A percentile compares a stretch with the other conserved stretches of the same genome.
These are phyloP conservation scores for Odontocolon sp. DNA, from an alignment of 2,888 invertebrate genomes.

Conservation along the genomic window DNA sequence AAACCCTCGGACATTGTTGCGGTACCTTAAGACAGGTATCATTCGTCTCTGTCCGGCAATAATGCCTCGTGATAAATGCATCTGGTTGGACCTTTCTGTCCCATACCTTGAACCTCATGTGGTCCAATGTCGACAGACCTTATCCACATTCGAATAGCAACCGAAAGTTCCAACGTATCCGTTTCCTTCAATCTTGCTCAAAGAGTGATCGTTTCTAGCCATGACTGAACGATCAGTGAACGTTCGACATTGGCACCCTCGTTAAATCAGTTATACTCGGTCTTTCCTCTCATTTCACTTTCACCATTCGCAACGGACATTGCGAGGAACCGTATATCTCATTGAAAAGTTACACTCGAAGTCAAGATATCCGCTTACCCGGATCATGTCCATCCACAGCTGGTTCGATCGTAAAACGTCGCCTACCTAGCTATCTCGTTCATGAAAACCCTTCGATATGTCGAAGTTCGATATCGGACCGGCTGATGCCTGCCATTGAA, in stretches of 20 bases:
- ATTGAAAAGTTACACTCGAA: neutral
- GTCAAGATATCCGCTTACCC: neutral
- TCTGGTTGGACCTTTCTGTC: constrained; percentile 10
- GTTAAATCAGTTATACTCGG: neutral
- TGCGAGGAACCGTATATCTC: neutral
- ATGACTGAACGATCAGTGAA: neutral
- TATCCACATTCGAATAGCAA: constrained; percentile 31
- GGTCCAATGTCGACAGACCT: constrained; percentile 32
- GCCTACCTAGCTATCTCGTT: constrained; percentile 2
- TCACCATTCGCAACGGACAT: neutral
- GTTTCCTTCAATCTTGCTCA: neutral
- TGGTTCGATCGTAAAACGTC: constrained; percentile 33
- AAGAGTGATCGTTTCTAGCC: neutral
- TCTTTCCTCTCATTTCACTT: neutral
- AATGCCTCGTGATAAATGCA: constrained; percentile 60
- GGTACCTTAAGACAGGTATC: neutral
- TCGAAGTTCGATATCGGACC: constrained; percentile 4
- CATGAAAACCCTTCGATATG: constrained; percentile 2
- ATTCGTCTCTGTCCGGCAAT: constrained; percentile 59
- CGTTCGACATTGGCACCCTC: constrained; percentile 6
- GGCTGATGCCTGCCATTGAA: constrained; percentile 24
- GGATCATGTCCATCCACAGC: constrained; percentile 14
- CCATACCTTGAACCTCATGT: neutral
- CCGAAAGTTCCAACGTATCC: neutral
- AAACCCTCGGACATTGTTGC: neutral